These are phyloP conservation scores for Xylophagus ater DNA, from an alignment of 2,888 invertebrate genomes.

Conservation along the genomic window DNA sequence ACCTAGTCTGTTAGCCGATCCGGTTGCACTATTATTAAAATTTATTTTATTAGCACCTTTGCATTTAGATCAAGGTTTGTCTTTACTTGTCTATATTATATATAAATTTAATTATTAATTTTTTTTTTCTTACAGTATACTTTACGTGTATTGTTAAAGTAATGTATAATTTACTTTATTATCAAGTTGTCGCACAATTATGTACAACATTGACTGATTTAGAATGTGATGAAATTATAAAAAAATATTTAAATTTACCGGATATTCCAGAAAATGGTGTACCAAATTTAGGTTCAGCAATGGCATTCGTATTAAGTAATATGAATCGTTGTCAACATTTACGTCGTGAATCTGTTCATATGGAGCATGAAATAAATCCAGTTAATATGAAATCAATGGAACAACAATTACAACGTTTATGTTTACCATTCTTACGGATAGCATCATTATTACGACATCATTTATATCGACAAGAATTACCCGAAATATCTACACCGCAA, in stretches of 20 bases:
- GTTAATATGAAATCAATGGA: constrained; percentile 37
- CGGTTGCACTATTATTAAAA: constrained; percentile 74
- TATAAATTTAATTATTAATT: too few relatives aligned
- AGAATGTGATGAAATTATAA: constrained; percentile 47
- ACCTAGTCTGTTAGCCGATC: constrained; percentile 79
- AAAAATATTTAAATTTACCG: constrained; percentile 23
- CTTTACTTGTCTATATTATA: neutral
- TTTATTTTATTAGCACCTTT: constrained; percentile 75
- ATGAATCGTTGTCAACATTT: constrained; percentile 32
- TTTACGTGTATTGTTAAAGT: constrained; percentile 79
- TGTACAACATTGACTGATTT: constrained; percentile 54
- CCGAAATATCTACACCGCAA: constrained; percentile 50
- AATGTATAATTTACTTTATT: constrained; percentile 78
- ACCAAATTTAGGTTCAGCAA: constrained; percentile 30
- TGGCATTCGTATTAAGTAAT: constrained; percentile 34
- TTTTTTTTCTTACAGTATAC: constrained; percentile 73
- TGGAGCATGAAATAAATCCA: constrained; percentile 23
- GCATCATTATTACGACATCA: constrained; percentile 75
- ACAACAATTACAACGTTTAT: constrained; percentile 59
- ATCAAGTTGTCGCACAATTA: constrained; percentile 77
- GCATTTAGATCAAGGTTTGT: constrained; percentile 72
- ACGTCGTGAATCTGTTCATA: constrained; percentile 32
- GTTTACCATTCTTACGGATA: constrained; percentile 74
- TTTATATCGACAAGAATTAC: constrained; percentile 65
- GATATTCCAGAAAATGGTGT: constrained; percentile 15